A percentile compares a stretch with the other conserved stretches of the same genome.
These are phyloP conservation scores for Camponotus floridanus DNA, from an alignment of 1,140 invertebrate genomes.

Conservation along the genomic window DNA sequence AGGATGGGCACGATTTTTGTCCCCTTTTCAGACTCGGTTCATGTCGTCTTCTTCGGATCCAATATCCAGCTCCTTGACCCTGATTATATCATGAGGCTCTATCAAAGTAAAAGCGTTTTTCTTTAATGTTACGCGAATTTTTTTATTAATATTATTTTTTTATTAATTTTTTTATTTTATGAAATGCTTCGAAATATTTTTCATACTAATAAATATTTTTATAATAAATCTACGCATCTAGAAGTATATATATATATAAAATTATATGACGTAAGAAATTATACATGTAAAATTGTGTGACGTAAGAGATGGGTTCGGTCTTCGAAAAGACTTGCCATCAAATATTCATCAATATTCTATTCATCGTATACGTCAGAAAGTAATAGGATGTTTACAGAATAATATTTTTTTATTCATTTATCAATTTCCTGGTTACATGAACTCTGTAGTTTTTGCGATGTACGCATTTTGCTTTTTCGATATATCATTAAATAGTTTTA, in stretches of 20 bases:
- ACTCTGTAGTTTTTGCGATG: slow-evolving; percentile 19
- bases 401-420: slow-evolving; percentile 36
- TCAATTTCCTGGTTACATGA: neutral
- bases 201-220: neutral
- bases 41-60: slow-evolving; percentile 71
- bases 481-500: neutral
- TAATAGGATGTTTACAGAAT: neutral
- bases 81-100: slow-evolving; percentile 14
- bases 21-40: slow-evolving; percentile 58
- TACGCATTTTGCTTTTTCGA: neutral
- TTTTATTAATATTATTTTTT: slow-evolving; percentile 11
- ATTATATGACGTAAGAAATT: neutral
- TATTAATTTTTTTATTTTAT: too few species aligned
- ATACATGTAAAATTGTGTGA: neutral
- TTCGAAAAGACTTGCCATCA: neutral
- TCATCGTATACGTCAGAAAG: neutral
- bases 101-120: slow-evolving; percentile 23
- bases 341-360: neutral
- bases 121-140: neutral
- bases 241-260: too few species aligned
- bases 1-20: slow-evolving; percentile 22
- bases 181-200: neutral
- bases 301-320: neutral
- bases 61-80: slow-evolving; percentile 2
- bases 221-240: too few species aligned